phyloP scores from a whole-genome alignment of 2,888 invertebrate genomes.

The Schizotus pectinicornis region DNA sequence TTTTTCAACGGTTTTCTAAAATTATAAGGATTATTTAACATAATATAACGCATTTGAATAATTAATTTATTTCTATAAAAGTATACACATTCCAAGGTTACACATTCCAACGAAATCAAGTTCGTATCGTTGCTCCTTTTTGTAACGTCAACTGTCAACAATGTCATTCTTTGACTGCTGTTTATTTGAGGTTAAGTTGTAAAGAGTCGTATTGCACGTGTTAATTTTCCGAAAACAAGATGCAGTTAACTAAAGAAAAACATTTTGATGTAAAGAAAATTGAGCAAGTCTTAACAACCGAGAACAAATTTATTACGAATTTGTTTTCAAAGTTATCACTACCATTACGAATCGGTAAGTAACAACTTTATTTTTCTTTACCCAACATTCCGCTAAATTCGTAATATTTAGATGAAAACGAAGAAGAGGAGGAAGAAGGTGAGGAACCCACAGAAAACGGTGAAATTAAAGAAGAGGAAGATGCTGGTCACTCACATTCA shows the following conservation, averaged over 20 bases:
- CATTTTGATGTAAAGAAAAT: slow-evolving; percentile 52
- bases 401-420: slow-evolving; percentile 52
- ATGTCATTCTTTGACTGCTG: no score
- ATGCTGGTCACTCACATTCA: slow-evolving; percentile 5
- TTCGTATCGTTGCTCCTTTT: no score
- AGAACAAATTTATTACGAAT: slow-evolving; percentile 66
- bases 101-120: neutral
- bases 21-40: no score
- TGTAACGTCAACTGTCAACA: no score
- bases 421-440: slow-evolving; percentile 54
- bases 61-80: no score
- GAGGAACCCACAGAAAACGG: slow-evolving; percentile 23
- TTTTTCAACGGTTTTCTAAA: no score
- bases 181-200: no score
- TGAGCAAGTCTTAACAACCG: slow-evolving; percentile 60
- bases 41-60: no score
- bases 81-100: no score
- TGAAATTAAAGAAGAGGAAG: slow-evolving; percentile 23
- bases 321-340: slow-evolving; percentile 65
- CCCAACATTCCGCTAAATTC: slow-evolving; percentile 5
- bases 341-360: slow-evolving; percentile 53
- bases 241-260: slow-evolving; percentile 40
- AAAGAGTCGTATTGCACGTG: no score
- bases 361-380: slow-evolving; percentile 9
- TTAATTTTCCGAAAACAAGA: slow-evolving; percentile 22